phyloP scores from a whole-genome alignment of 2,888 invertebrate genomes.

The Napeogenes sylphis region DNA sequence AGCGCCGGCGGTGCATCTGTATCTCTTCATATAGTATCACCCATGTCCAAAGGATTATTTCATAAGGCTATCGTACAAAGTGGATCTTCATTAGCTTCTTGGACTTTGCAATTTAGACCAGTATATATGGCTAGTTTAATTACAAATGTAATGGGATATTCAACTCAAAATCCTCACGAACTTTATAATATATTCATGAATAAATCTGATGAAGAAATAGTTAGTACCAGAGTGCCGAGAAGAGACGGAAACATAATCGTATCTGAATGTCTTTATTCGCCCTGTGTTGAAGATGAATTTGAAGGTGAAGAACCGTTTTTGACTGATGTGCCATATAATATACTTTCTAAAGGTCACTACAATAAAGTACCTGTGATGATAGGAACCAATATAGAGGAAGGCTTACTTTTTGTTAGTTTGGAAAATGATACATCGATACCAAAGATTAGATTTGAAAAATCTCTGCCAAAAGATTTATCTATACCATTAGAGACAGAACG shows the following conservation, averaged over 20 bases:
- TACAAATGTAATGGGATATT: slow-evolving; percentile 51
- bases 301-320: slow-evolving; percentile 61
- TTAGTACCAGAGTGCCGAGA: slow-evolving; percentile 54
- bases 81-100: slow-evolving; percentile 55
- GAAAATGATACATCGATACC: slow-evolving; percentile 51
- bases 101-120: slow-evolving; percentile 58
- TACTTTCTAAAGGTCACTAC: slow-evolving; percentile 47
- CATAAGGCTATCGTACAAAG: slow-evolving; percentile 64
- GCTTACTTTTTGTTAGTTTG: slow-evolving; percentile 46
- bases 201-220: slow-evolving; percentile 51
- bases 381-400: slow-evolving; percentile 55
- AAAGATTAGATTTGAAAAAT: slow-evolving; percentile 45
- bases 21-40: slow-evolving; percentile 57
- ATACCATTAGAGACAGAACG: slow-evolving; percentile 42
- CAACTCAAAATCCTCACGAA: slow-evolving; percentile 48
- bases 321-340: slow-evolving; percentile 49
- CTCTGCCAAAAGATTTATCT: slow-evolving; percentile 55
- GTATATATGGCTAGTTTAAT: slow-evolving; percentile 52
- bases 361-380: slow-evolving; percentile 62
- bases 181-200: slow-evolving; percentile 51
- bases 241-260: slow-evolving; percentile 44
- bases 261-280: slow-evolving; percentile 53
- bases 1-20: slow-evolving; percentile 62
- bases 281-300: slow-evolving; percentile 53
- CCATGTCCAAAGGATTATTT: slow-evolving; percentile 61